Evolutionary conservation across 2,888 invertebrate species (phyloP), one percentile per base, ranked within the genome.

Genomic region (Rhagium mordax): DNA sequence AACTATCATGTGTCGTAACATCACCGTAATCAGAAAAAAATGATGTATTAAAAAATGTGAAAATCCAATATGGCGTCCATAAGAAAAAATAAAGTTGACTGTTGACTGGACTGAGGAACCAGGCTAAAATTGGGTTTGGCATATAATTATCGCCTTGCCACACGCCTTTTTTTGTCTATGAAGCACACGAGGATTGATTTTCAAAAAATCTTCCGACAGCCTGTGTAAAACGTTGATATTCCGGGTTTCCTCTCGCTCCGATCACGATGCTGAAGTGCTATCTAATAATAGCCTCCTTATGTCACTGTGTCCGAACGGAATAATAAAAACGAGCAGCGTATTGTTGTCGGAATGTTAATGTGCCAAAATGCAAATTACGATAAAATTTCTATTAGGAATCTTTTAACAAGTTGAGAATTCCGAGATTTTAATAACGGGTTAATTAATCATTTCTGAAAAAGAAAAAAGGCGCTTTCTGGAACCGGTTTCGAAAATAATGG

Each of bases 401-500:
- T 41, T 41, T 41, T 41, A 41, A 41, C 13, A 41, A 41, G 41
- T 41, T 41, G 13, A 41, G 41, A 1, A 33, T 41, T 41, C 41
- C 4, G 1, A 41, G 41, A 33, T 41, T 41, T n/a, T 41, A 33
- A 53, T 53, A 18, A 53, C 33, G 20, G 7, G 15, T 41, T 27
- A 53, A 65, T 65, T 53, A 65, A 65, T 65, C 65, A 65, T 18
- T 65, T 18, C 18, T 16, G 27, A 18, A 53, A 33, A 33, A 10
- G 10, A 20, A 49, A 21, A 65, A 53, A 64, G 53, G 33, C n/a
- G 18, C n/a, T 53, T 51, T 20, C 10, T 20, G 18, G n/a, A 65
- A 65, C 65, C 27, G 29, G 65, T 65, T 65, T 53, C 16, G 53
- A 18, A 65, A 21, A 65, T 65, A 65, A 65, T 65, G 65, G 53